Base-by-base conservation (phyloP, 2,797 vertebrate species). In the Rhodeus uyekii region DNA sequence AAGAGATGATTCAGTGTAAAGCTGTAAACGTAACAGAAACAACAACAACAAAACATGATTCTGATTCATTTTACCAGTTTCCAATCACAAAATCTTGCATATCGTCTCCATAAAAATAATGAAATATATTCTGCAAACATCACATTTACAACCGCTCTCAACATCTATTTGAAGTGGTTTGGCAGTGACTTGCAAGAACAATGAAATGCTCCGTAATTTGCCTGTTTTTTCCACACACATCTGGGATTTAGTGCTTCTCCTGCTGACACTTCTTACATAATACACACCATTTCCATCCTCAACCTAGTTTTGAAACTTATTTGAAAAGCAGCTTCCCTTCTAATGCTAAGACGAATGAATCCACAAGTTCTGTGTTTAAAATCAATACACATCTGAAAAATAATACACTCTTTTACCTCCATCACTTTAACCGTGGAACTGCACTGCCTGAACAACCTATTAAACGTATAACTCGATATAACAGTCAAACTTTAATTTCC, bases 211-310 rank as follows among this genome's bases (percentile, higher is more conserved):
- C 27, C 2, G n/a, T 61, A 4, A 18, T 61, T 44, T 61, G 0
- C 3, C 7, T 29, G 42, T 32, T 71, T 78, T 13, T 78, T 65
- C 46, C 18, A 53, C 13, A 8, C 9, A 8, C 34, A 78, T 78
- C 18, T 55, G 76, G 34, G 16, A 78, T 76, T 32, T n/a, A 58
- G 24, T 29, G 32, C 24, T 78, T 78, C 55, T 76, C 38, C 39
- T 16, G 53, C n/a, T 1, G 7, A 34, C 74, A 46, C 3, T 13
- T 8, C 46, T 16, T 8, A 5, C 24, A 64, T 32, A n/a, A n/a
- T n/a, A 61, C 4, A 22, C 4, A 42, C 42, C 7, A 32, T 71
- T 34, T 71, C 18, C 5, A 8, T 12, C 16, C 19, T 46, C 0
- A 46, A 32, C 10, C 10, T 48, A 10, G 29, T 4, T 72, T 22